Evolutionary conservation across 2,888 invertebrate species (phyloP).

Genomic region (Nephrocerus scutellatus): DNA sequence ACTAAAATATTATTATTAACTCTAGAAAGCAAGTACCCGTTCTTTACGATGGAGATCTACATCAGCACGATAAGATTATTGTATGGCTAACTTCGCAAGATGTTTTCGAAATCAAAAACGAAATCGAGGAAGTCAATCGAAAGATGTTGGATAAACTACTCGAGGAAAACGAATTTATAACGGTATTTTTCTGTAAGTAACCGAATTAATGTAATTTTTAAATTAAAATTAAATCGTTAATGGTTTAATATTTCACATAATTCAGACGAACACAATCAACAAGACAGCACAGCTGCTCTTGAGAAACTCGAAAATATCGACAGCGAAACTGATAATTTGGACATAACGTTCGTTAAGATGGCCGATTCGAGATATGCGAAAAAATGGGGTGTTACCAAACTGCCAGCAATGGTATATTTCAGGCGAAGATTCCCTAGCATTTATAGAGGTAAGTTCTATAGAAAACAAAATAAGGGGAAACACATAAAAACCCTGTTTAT

Average conservation of each 20-base stretch:
- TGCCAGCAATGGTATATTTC: slow-evolving; percentile 88
- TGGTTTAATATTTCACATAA: slow-evolving; percentile 18
- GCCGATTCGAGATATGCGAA: slow-evolving; percentile 83
- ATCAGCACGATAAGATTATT: slow-evolving; percentile 76
- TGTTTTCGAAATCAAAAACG: slow-evolving; percentile 90
- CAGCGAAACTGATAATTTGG: slow-evolving; percentile 87
- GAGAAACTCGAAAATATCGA: slow-evolving; percentile 89
- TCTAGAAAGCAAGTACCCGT: slow-evolving; percentile 65
- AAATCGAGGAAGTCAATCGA: slow-evolving; percentile 94
- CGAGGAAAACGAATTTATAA: slow-evolving; percentile 90
- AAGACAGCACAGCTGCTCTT: slow-evolving; percentile 74
- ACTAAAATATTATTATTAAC: not conserved
- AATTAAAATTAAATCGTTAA: not conserved
- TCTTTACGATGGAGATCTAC: slow-evolving; percentile 82
- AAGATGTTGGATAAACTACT: slow-evolving; percentile 93
- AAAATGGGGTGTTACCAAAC: slow-evolving; percentile 87
- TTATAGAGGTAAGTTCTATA: slow-evolving; percentile 63
- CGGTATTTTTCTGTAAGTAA: slow-evolving; percentile 89
- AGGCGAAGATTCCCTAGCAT: slow-evolving; percentile 87
- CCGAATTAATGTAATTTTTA: slow-evolving; percentile 1
- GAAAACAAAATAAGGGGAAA: slow-evolving; percentile 1
- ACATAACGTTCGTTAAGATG: slow-evolving; percentile 93
- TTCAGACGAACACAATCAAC: slow-evolving; percentile 71
- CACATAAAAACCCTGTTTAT: not conserved
- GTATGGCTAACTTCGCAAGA: slow-evolving; percentile 91